Base-by-base conservation (phyloP, 2,888 invertebrate genomes). In the Cheilosia variabilis region DNA sequence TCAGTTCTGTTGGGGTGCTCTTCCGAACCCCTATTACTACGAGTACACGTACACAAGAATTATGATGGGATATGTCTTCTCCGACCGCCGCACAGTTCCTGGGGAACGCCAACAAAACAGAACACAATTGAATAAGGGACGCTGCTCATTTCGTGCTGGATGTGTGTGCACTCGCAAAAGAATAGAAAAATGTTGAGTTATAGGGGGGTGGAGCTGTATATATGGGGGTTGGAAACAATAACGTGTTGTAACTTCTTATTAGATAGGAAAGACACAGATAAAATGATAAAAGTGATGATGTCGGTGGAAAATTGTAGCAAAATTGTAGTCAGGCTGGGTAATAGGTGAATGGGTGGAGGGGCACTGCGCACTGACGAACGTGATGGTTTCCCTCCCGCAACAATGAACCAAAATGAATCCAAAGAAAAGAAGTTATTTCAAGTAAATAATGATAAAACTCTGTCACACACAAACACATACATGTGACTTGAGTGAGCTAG, bases 181-280 rank as follows among this genome's bases (percentile, higher is more conserved):
- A 37, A 45, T 63, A 60, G 75, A 76, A 69, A 75, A 76, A 81
- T 65, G 63, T 68, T 69, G 69, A 71, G 76, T 65, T 50, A 24
- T 75, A 58, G 5, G 19, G 41, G 19, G 34, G 34, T 50, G 63
- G 45, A 45, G 60, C 41, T 15, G 53, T 45, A 24, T 37, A 13
- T 27, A 15, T 50, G 58, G 24, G 45, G 73, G 71, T 52, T 78
- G 83, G 73, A 86, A 86, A 86, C 81, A 81, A 81, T 80, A 84
- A 84, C 86, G 81, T 86, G 80, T 68, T 81, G 86, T 86, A 81
- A 81, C 86, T 86, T 86, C 81, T 81, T 86, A 86, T 86, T 81
- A 86, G 81, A 86, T 86, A 73, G 72, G 77, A 81, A 68, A 81
- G 57, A 86, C 76, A 81, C 66, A 77, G 72, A 81, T 81, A 86